Evolutionary conservation across 2,797 vertebrate species (phyloP).

Genomic region (Phrynocephalus vlangalii): DNA sequence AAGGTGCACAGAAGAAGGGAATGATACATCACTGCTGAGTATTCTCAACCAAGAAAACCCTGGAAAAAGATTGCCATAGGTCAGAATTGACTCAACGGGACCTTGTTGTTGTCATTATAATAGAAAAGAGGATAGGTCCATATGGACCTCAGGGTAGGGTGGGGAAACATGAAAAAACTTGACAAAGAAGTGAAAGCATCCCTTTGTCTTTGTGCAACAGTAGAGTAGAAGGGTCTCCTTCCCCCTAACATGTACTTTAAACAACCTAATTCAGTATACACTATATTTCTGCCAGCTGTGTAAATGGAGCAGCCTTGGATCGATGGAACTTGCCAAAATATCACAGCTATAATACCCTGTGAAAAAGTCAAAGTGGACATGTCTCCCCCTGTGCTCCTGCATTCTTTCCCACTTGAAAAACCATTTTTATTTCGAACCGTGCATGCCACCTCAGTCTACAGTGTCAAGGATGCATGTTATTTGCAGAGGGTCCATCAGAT

Average conservation of each 20-base stretch:
- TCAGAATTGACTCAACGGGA: too few species aligned
- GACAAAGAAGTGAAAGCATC: background rate
- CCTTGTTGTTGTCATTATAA: background rate
- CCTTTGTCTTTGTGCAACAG: background rate
- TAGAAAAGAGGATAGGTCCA: background rate
- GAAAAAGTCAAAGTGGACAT: slow-evolving; percentile 10
- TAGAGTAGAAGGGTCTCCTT: background rate
- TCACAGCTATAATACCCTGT: slow-evolving; percentile 12
- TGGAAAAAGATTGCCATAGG: too few species aligned
- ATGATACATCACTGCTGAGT: too few species aligned
- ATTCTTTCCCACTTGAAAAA: background rate
- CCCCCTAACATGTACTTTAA: background rate
- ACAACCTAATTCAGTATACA: background rate
- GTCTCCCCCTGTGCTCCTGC: slow-evolving; percentile 16
- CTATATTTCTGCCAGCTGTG: slow-evolving; percentile 6
- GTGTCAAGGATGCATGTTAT: background rate
- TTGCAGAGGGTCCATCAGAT: background rate
- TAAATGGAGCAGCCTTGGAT: slow-evolving; percentile 21
- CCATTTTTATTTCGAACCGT: background rate
- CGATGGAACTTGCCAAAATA: slow-evolving; percentile 22
- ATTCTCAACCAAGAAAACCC: too few species aligned
- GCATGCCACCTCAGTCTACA: background rate
- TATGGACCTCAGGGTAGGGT: too few species aligned
- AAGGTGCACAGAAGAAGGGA: too few species aligned
- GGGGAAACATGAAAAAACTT: background rate